phyloP scores from a whole-genome alignment of 1,140 invertebrate genomes.

The Dendroctonus valens region DNA sequence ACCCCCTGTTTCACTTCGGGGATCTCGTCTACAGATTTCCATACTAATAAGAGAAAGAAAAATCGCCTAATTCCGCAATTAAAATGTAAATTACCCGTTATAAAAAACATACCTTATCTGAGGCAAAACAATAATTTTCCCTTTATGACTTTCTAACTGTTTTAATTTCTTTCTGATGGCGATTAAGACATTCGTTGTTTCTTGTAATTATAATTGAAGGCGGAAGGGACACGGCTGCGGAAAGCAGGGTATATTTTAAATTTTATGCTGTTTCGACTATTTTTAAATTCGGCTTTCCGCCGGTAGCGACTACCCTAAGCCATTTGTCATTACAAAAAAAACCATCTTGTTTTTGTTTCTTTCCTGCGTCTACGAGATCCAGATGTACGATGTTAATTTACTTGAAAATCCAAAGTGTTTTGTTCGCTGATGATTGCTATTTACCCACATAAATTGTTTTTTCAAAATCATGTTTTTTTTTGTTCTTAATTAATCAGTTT shows the following conservation, averaged over 20 bases:
- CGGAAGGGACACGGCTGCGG: slow-evolving; percentile 23
- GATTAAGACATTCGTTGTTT: slow-evolving; percentile 40
- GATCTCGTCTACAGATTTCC: slow-evolving; percentile 1
- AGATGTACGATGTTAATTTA: slow-evolving; percentile 36
- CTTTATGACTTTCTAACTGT: slow-evolving; percentile 41
- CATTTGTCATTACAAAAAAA: slow-evolving; percentile 41
- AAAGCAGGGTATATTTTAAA: slow-evolving; percentile 34
- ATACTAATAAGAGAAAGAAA: slow-evolving; percentile 38
- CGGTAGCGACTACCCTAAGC: slow-evolving; percentile 35
- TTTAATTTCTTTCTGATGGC: slow-evolving; percentile 42
- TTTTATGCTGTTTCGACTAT: slow-evolving; percentile 39
- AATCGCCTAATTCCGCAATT: slow-evolving; percentile 40
- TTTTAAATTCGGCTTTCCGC: slow-evolving; percentile 39
- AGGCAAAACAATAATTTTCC: slow-evolving; percentile 39
- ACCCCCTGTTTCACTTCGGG: too few species aligned
- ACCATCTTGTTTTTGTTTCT: slow-evolving; percentile 34
- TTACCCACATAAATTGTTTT: too few species aligned
- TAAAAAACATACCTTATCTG: slow-evolving; percentile 40
- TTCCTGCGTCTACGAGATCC: slow-evolving; percentile 31
- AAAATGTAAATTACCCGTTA: slow-evolving; percentile 39
- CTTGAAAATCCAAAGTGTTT: not conserved
- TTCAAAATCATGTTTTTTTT: too few species aligned
- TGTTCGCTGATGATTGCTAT: too few species aligned
- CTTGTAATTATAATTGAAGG: slow-evolving; percentile 39
- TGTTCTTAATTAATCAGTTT: too few species aligned